Conservation (phyloP, 2,797 vertebrate genomes). For the Eupleurogrammus muticus region DNA sequence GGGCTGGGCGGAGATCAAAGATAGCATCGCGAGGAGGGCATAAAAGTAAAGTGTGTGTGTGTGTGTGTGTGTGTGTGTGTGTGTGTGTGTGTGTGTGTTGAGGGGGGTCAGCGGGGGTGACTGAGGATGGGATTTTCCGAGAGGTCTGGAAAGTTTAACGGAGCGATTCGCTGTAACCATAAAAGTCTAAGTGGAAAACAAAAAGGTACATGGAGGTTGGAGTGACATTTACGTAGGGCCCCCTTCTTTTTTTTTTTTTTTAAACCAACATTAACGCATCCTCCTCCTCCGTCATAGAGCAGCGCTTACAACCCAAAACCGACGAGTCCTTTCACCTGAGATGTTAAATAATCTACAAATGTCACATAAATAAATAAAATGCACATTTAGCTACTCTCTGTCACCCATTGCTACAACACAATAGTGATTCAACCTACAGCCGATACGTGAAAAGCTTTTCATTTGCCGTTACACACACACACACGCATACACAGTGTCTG, state of each 20-base stretch:
- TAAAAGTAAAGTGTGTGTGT: background rate
- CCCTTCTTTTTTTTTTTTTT: background rate
- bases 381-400: constrained; percentile 28
- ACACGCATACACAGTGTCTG: background rate
- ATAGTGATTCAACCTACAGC: constrained; percentile 32
- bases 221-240: constrained; percentile 16
- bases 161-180: constrained; percentile 69
- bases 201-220: constrained; percentile 40
- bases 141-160: constrained; percentile 71
- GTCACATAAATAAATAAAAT: constrained; percentile 45
- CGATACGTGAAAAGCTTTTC: constrained; percentile 15
- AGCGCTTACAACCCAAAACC: constrained; percentile 12
- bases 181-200: constrained; percentile 80
- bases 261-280: background rate
- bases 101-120: constrained; percentile 3
- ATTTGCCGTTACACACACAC: constrained; percentile 1
- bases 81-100: background rate
- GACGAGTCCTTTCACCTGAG: constrained; percentile 56
- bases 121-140: constrained; percentile 71
- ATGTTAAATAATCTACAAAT: constrained; percentile 29
- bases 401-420: constrained; percentile 57
- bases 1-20: constrained; percentile 6
- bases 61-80: no score
- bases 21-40: constrained; percentile 11
- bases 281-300: constrained; percentile 6